Evolutionary conservation across 92 coral and sea anemone species (phyloP).

Genomic region (Porites cylindrica): DNA sequence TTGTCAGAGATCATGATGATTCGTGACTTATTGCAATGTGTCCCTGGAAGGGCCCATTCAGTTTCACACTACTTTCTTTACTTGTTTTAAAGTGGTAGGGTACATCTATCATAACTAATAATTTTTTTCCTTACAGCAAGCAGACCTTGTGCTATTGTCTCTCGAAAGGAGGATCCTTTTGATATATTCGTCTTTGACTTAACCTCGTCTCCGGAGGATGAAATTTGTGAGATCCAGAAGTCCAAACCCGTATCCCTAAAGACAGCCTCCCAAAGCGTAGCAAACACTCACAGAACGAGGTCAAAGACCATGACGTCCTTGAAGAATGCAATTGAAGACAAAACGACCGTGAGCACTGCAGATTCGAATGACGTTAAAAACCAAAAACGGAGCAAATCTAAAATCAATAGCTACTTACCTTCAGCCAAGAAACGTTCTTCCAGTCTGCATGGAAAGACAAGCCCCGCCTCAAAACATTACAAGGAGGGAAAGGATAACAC

Average conservation of each 20-base stretch:
- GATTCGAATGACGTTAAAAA: neutral
- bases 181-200: constrained; percentile 80
- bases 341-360: neutral
- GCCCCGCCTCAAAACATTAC: neutral
- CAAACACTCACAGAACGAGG: constrained; percentile 14
- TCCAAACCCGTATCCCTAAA: constrained; percentile 2
- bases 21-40: neutral
- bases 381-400: neutral
- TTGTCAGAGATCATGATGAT: neutral
- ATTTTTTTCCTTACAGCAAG: neutral
- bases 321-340: constrained; percentile 11
- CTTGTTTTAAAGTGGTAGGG: too few species aligned
- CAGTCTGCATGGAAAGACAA: neutral
- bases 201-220: constrained; percentile 63
- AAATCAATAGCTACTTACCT: neutral
- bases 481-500: neutral
- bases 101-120: too few species aligned
- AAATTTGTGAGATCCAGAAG: constrained; percentile 9
- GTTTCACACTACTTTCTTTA: neutral
- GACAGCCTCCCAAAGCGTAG: neutral
- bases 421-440: neutral
- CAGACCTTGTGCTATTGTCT: constrained; percentile 17
- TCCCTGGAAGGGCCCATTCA: neutral
- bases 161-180: constrained; percentile 70
- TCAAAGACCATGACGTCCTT: constrained; percentile 35